Percentiles rank a stretch among this genome's conserved stretches.
phyloP scores from a whole-genome alignment of 2,797 vertebrate genomes.

The Microctenopoma steveboyesi region DNA sequence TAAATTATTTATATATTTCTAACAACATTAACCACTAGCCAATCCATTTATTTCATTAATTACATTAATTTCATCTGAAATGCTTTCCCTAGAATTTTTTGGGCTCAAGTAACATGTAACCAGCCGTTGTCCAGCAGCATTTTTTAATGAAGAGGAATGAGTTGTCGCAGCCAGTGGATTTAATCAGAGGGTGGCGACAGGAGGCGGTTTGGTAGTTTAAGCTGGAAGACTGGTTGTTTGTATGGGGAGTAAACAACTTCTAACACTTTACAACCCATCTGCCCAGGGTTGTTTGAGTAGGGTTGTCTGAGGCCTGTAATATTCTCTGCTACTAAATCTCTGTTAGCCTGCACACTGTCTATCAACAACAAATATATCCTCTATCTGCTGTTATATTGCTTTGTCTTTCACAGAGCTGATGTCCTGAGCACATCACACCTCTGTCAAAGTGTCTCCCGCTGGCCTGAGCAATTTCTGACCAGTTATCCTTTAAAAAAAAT shows the following conservation, averaged over 20 bases:
- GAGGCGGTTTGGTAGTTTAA: not conserved
- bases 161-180: not conserved
- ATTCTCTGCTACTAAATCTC: slow-evolving; percentile 48
- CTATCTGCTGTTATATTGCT: slow-evolving; percentile 34
- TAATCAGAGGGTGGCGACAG: not conserved
- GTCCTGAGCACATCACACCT: slow-evolving; percentile 24
- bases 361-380: slow-evolving; percentile 55
- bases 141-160: slow-evolving; percentile 16
- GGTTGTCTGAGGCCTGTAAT: slow-evolving; percentile 33
- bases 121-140: not conserved
- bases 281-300: slow-evolving; percentile 28
- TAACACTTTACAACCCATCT: slow-evolving; percentile 57
- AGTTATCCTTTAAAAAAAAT: not conserved
- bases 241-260: slow-evolving; percentile 52
- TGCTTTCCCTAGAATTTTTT: not conserved
- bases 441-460: slow-evolving; percentile 23
- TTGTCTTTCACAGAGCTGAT: slow-evolving; percentile 33
- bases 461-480: slow-evolving; percentile 34
- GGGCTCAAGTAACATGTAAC: slow-evolving; percentile 1
- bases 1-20: too few species aligned
- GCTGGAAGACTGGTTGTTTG: slow-evolving; percentile 8
- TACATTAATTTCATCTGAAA: not conserved
- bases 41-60: too few species aligned
- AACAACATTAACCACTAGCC: too few species aligned
- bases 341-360: slow-evolving; percentile 33